These are phyloP conservation scores for Macropodus opercularis DNA, from an alignment of 2,797 vertebrate species.

Conservation along the genomic window DNA sequence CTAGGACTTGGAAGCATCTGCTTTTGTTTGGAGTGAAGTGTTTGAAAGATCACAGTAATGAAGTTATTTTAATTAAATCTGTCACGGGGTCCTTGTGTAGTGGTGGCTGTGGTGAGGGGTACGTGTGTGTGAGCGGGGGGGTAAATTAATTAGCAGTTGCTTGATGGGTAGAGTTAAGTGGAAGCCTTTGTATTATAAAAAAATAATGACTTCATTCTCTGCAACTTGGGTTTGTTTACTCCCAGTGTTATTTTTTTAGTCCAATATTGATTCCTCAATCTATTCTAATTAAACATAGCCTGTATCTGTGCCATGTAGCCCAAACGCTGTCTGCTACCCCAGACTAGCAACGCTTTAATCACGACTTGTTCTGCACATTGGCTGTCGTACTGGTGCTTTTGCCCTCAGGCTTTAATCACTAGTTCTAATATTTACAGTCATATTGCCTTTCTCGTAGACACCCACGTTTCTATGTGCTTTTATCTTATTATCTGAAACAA, in stretches of 20 bases:
- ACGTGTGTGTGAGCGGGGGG: slow-evolving; percentile 31
- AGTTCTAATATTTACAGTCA: slow-evolving; percentile 3
- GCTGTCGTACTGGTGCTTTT: slow-evolving; percentile 14
- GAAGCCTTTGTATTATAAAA: slow-evolving; percentile 38
- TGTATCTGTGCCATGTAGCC: slow-evolving; percentile 37
- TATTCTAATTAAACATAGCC: slow-evolving; percentile 55
- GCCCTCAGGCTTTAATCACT: slow-evolving; percentile 10
- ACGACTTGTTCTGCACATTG: slow-evolving; percentile 27
- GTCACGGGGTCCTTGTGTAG: slow-evolving; percentile 36
- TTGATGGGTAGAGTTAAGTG: slow-evolving; percentile 53
- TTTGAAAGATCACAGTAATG: slow-evolving; percentile 52
- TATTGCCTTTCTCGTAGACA: slow-evolving; percentile 5
- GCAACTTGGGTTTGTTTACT: slow-evolving; percentile 58
- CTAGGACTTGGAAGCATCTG: slow-evolving; percentile 40
- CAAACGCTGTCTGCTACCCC: slow-evolving; percentile 25
- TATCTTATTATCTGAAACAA: slow-evolving; percentile 8
- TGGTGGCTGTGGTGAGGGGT: slow-evolving; percentile 31
- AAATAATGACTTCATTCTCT: slow-evolving; percentile 40
- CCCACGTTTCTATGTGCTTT: too few species aligned
- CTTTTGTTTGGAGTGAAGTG: slow-evolving; percentile 55
- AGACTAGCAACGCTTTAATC: slow-evolving; percentile 43
- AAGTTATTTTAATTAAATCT: slow-evolving; percentile 63
- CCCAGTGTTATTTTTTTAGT: slow-evolving; percentile 40
- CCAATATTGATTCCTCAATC: slow-evolving; percentile 51
- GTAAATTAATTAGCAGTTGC: slow-evolving; percentile 57